Conservation (phyloP, 2,797 vertebrate genomes). For the Discoglossus pictus region DNA sequence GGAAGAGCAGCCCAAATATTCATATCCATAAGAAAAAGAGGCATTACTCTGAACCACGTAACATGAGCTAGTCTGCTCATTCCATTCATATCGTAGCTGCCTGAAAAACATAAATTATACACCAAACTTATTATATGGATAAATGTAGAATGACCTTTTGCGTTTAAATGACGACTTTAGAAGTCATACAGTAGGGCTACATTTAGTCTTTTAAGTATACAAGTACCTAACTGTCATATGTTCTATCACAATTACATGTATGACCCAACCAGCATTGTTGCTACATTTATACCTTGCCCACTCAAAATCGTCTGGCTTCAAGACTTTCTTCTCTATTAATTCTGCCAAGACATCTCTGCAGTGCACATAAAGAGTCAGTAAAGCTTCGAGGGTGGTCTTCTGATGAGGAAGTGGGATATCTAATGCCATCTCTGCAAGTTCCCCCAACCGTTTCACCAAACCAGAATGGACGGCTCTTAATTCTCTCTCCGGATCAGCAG, state of each 20-base stretch:
- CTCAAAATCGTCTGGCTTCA: slow-evolving; percentile 62
- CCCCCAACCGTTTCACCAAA: slow-evolving; percentile 48
- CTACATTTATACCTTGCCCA: slow-evolving; percentile 62
- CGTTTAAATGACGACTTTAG: no score
- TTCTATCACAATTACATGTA: no score
- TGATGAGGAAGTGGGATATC: slow-evolving; percentile 46
- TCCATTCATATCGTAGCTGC: slow-evolving; percentile 68
- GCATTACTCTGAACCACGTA: slow-evolving; percentile 62
- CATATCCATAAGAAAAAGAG: slow-evolving; percentile 67
- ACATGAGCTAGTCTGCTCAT: slow-evolving; percentile 60
- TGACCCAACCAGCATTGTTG: neutral
- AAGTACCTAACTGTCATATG: neutral
- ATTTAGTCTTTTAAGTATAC: no score
- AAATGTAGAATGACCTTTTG: no score
- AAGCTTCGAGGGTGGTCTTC: slow-evolving; percentile 54
- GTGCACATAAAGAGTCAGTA: slow-evolving; percentile 62
- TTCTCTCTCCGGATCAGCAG: slow-evolving; percentile 45
- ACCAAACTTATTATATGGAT: no score
- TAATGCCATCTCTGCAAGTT: slow-evolving; percentile 50
- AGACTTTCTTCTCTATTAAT: slow-evolving; percentile 56
- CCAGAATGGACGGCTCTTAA: slow-evolving; percentile 38
- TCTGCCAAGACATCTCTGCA: slow-evolving; percentile 60
- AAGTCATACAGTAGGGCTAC: no score
- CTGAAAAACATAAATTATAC: no score
- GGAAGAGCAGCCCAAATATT: slow-evolving; percentile 67